phyloP scores from a whole-genome alignment of 2,797 vertebrate genomes.

The Sylvia borin region DNA sequence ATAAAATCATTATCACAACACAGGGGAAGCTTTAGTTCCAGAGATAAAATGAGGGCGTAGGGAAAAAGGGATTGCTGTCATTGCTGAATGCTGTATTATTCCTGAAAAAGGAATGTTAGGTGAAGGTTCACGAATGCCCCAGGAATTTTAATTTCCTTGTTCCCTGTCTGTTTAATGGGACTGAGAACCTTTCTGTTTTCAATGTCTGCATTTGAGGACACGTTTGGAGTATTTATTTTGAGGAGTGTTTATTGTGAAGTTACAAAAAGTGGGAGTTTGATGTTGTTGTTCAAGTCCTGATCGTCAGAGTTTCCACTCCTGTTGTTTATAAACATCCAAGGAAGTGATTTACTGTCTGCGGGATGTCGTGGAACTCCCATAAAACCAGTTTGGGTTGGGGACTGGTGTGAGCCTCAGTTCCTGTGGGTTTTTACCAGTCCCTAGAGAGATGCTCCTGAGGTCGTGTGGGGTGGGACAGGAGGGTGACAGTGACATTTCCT shows the following conservation, averaged over 20 bases:
- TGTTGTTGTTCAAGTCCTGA: neutral
- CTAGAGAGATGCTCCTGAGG: neutral
- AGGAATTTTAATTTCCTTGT: neutral
- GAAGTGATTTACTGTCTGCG: neutral
- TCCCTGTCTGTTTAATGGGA: neutral
- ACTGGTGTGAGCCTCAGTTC: neutral
- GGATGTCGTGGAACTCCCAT: neutral
- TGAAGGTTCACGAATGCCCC: neutral
- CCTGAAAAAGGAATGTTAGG: neutral
- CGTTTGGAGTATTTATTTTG: neutral
- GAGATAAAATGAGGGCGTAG: neutral
- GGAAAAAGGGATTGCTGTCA: neutral
- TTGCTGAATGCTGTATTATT: neutral
- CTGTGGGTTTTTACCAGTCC: neutral
- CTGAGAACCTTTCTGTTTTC: neutral
- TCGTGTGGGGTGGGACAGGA: neutral
- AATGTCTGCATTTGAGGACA: neutral
- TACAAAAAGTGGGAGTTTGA: neutral
- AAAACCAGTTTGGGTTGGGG: neutral
- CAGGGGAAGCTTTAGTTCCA: neutral
- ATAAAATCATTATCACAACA: conserved; percentile 40
- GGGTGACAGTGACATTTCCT: neutral
- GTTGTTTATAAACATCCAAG: neutral
- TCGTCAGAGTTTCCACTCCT: neutral
- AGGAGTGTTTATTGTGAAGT: neutral